Conservation (phyloP, 2,113 vertebrate genomes). For the Strix uralensis region DNA sequence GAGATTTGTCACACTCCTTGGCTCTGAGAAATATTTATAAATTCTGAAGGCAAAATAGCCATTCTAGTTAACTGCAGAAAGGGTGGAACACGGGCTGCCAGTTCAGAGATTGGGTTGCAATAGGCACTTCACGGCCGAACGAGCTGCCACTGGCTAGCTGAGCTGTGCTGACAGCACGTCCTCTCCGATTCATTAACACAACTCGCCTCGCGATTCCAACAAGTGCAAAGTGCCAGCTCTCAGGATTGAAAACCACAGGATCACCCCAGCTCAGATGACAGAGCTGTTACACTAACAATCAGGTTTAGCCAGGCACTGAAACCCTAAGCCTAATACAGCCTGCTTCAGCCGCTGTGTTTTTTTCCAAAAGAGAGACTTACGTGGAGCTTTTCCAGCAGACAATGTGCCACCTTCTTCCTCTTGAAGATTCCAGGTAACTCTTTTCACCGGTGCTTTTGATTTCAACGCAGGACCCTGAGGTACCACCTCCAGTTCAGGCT, state of each 20-base stretch:
- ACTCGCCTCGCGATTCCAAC: neutral
- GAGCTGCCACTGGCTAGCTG: neutral
- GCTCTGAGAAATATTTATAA: neutral
- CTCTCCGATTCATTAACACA: neutral
- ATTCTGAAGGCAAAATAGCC: neutral
- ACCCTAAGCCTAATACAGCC: neutral
- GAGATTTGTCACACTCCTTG: fast-evolving
- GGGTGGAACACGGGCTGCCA: neutral
- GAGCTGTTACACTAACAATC: neutral
- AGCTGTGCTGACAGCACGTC: neutral
- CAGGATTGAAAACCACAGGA: neutral
- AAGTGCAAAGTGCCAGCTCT: neutral
- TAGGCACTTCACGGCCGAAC: fast-evolving
- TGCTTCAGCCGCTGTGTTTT: neutral
- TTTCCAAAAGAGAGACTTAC: slow-evolving; percentile 71
- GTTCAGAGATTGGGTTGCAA: neutral
- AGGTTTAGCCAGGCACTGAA: neutral
- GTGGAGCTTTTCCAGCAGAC: slow-evolving; percentile 75
- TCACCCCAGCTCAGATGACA: neutral
- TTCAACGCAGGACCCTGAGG: slow-evolving; percentile 61
- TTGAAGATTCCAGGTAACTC: slow-evolving; percentile 96
- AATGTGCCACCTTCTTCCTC: slow-evolving; percentile 69
- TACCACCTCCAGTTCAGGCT: slow-evolving; percentile 50
- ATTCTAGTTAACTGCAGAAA: neutral
- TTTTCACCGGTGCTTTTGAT: slow-evolving; percentile 85